Conservation (phyloP, 2,113 vertebrate genomes). For the Antigone vipio region DNA sequence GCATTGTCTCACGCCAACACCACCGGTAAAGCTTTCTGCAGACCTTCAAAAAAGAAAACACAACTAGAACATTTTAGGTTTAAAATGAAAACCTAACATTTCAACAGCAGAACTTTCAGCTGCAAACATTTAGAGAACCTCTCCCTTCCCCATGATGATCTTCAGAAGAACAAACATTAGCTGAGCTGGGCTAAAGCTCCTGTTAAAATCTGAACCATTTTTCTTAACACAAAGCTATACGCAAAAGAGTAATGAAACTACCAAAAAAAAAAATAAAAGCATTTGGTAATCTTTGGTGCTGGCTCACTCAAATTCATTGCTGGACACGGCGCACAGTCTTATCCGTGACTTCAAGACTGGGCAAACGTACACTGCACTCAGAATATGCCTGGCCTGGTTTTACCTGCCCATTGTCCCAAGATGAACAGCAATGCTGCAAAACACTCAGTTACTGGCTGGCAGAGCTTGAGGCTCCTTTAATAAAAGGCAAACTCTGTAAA, state of each 20-base stretch:
- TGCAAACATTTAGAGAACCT: not conserved
- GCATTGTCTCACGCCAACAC: not conserved
- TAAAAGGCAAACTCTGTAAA: not conserved
- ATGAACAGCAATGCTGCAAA: not conserved
- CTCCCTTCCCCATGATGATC: not conserved
- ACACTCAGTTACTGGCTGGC: not conserved
- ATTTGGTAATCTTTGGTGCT: not conserved
- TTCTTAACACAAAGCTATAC: not conserved
- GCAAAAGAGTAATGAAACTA: not conserved
- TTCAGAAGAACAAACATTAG: not conserved
- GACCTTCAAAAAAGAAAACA: not conserved
- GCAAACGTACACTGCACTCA: not conserved
- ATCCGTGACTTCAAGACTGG: not conserved
- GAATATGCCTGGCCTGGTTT: not conserved
- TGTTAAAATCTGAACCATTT: not conserved
- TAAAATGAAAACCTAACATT: not conserved
- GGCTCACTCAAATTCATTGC: not conserved
- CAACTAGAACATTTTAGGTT: not conserved
- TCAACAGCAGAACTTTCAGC: not conserved
- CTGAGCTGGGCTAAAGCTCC: not conserved
- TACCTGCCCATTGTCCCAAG: not conserved
- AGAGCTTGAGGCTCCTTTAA: not conserved
- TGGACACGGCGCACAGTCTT: not conserved
- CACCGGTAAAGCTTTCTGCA: not conserved
- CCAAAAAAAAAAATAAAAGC: not conserved